phyloP scores from a whole-genome alignment of 2,797 vertebrate species.

The Sebastes ruberrimus region DNA sequence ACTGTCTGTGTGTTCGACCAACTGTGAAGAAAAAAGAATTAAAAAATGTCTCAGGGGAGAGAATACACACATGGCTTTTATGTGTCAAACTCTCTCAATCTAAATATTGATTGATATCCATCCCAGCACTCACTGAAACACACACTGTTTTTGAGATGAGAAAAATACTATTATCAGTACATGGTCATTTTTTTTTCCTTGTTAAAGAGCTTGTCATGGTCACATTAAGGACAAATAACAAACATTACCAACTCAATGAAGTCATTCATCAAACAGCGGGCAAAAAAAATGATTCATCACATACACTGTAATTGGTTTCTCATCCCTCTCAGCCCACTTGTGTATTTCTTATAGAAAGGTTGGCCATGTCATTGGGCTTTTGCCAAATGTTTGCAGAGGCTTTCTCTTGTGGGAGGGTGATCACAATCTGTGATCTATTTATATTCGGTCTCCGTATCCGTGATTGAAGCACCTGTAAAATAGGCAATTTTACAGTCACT shows the following conservation, averaged over 20 bases:
- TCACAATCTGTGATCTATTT: slow-evolving; percentile 79
- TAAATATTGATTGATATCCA: slow-evolving; percentile 40
- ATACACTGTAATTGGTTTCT: slow-evolving; percentile 35
- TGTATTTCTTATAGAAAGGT: slow-evolving; percentile 48
- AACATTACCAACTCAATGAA: slow-evolving; percentile 31
- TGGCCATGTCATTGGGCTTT: slow-evolving; percentile 49
- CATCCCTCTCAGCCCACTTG: slow-evolving; percentile 52
- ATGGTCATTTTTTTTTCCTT: not conserved
- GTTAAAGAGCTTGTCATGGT: slow-evolving; percentile 10
- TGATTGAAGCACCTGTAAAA: slow-evolving; percentile 82
- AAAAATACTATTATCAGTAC: not conserved
- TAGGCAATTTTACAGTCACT: slow-evolving; percentile 83
- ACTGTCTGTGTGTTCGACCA: slow-evolving; percentile 54
- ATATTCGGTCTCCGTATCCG: slow-evolving; percentile 68
- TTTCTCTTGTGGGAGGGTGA: slow-evolving; percentile 65
- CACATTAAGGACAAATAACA: slow-evolving; percentile 42
- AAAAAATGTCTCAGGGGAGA: slow-evolving; percentile 33
- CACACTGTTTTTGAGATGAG: not conserved
- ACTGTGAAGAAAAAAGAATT: slow-evolving; percentile 63
- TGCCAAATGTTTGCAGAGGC: slow-evolving; percentile 66
- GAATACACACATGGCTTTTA: slow-evolving; percentile 5
- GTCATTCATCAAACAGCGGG: slow-evolving; percentile 43
- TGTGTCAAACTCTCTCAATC: slow-evolving; percentile 7
- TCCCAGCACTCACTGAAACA: not conserved
- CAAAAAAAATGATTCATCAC: slow-evolving; percentile 37